phyloP scores from a whole-genome alignment of 2,888 invertebrate species.

The Eupithecia exiguata region DNA sequence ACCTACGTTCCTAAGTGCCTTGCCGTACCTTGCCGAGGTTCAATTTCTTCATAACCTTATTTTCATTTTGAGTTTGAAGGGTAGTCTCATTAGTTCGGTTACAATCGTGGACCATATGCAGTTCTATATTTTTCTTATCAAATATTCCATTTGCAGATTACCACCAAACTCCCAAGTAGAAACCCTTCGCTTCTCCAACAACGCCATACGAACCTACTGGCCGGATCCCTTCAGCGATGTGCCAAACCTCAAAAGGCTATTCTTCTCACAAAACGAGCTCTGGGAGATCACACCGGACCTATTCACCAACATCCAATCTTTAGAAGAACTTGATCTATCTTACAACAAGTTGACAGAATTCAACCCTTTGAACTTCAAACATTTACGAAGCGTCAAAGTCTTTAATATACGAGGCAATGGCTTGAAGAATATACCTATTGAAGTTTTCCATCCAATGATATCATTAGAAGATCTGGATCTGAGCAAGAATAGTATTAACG shows the following conservation, averaged over 20 bases:
- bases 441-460: conserved; percentile 67
- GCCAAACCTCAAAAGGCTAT: conserved; percentile 69
- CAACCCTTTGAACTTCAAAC: conserved; percentile 70
- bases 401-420: conserved; percentile 78
- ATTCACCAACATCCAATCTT: conserved; percentile 68
- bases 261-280: conserved; percentile 80
- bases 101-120: background rate
- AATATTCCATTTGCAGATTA: conserved; percentile 63
- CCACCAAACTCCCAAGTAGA: conserved; percentile 74
- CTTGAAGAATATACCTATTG: conserved; percentile 69
- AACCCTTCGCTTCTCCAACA: conserved; percentile 71
- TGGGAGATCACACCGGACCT: conserved; percentile 73
- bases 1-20: too few relatives aligned
- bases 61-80: too few relatives aligned
- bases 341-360: conserved; percentile 76
- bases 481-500: conserved; percentile 76
- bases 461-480: conserved; percentile 76
- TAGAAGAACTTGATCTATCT: conserved; percentile 82
- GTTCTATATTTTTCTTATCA: background rate
- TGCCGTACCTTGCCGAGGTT: too few relatives aligned
- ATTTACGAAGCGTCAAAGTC: conserved; percentile 63
- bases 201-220: conserved; percentile 75
- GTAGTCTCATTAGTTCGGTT: too few relatives aligned
- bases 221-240: conserved; percentile 75
- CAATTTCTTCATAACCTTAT: too few relatives aligned